Base-by-base conservation (phyloP, 2,113 vertebrate genomes). In the Sorex fumeus region DNA sequence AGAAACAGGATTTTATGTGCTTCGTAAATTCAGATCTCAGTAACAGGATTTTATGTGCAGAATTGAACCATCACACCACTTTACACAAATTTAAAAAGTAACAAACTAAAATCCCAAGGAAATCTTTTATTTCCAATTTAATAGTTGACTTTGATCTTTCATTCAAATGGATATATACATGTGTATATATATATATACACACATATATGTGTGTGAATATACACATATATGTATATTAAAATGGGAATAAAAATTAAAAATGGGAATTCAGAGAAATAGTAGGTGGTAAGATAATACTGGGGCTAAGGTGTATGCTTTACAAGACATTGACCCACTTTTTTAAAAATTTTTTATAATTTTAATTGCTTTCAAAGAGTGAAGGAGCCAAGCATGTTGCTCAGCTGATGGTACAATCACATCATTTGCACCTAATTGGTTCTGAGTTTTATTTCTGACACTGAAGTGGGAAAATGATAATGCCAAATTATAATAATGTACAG, bases 111-210 rank as follows among this genome's bases (percentile, higher is more conserved):
- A 70, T 12, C 43, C 13, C 34, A 57, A 9, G 23, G 5, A 92
- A 95, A 95, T 91, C 75, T 25, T 12, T 93, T 90, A 93, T 70
- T 90, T 69, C 30, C 5, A 67, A 40, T 66, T 36, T 60, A 47
- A 62, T 66, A 76, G 2, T 1, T 25, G 50, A 12, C 16, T 83
- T 88, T 70, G 40, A 82, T 75, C 16, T 45, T 78, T 50, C 10
- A 50, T 50, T 12, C 13, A 50, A 12, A 50, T 50, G 47, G 9
- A 50, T 7, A 50, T 50, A 50, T 50, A 50, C 10, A 50, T 50
- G 13, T 10, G 10, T 50, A 50, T 50, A 50, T 50, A 50, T 50
- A 50, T 50, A 50, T 10, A 50, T 9, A 50, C 47, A 50, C 9
- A 50, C 9, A 10, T 50, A 50, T 50, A 10, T 50, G 47, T 50